Conservation (phyloP, 2,888 invertebrate species). For the Parthenolecanium corni region DNA sequence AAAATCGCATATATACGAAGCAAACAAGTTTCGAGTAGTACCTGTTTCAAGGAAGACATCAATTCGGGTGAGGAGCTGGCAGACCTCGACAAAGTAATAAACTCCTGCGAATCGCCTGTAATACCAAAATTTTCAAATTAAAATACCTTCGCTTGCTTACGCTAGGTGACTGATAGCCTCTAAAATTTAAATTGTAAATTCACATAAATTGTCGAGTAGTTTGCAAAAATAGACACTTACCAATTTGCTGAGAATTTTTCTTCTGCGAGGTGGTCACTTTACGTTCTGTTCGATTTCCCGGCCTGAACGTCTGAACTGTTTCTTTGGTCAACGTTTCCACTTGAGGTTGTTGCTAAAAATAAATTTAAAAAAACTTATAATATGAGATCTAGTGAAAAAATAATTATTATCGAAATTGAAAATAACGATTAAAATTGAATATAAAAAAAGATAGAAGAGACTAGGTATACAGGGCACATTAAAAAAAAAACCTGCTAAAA, state of each 20-base stretch:
- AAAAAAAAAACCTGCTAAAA: no score
- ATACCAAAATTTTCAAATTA: constrained; percentile 10
- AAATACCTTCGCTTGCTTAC: not conserved
- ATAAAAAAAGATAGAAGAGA: no score
- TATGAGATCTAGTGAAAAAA: no score
- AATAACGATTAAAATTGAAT: no score
- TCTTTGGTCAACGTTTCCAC: constrained; percentile 53
- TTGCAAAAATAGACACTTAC: constrained; percentile 6
- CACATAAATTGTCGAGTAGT: no score
- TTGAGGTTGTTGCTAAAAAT: constrained; percentile 45
- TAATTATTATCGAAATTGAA: no score
- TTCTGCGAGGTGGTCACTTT: constrained; percentile 51
- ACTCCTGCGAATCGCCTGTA: constrained; percentile 23
- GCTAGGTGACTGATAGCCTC: not conserved
- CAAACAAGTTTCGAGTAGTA: no score
- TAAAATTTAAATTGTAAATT: no score
- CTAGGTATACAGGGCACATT: no score
- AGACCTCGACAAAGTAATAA: constrained; percentile 29
- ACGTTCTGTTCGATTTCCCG: constrained; percentile 49
- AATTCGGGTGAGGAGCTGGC: constrained; percentile 31
- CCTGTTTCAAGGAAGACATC: constrained; percentile 29
- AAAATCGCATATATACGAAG: no score
- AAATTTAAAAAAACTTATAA: no score
- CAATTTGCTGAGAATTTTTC: constrained; percentile 38
- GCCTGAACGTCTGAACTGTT: constrained; percentile 51